Base-by-base conservation (phyloP, 2,797 vertebrate species). In the Cynopterus sphinx region DNA sequence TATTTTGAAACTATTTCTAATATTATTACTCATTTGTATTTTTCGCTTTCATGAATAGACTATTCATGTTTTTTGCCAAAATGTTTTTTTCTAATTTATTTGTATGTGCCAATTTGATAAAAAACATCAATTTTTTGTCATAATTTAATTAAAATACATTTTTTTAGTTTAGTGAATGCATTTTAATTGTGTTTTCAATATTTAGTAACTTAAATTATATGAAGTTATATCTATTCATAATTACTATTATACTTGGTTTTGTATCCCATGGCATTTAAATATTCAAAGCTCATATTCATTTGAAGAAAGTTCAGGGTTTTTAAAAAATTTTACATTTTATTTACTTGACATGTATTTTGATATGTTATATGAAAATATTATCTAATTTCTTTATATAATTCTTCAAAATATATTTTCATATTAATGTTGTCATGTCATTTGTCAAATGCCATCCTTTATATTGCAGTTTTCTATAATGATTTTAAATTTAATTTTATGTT, bases 1-100 rank as follows among this genome's bases (percentile, higher is more conserved):
- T n/a, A 57, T 73, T 90, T 94, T 55, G 39, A 86, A 65, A 94
- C 59, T 65, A 43, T 71, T 88, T 88, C 46, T 28, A 85, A 43
- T 33, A 24, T 63, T 26, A 75, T 10, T 79, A 39, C 7, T 41
- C 1, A 55, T 36, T 19, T 79, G 3, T 59, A 49, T 51, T 49
- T 49, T 10, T 10, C 26, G 49, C 11, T 74, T 71, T 67, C 46
- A 9, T 68, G 4, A 71, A 73, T 79, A 83, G 9, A 5, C 5
- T 89, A 1, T 71, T 59, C 2, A 33, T 28, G 16, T 59, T 1
- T 65, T 92, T 83, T 65, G 3, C 6, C 49, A 70, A 28, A 9
- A 31, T 41, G 2, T 17, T 11, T 78, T 82, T 57, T 26, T 22
- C 28, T 82, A 82, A 49, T 43, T 83, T 78, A 51, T 43, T 53